These are phyloP conservation scores for Grantiella picta DNA, from an alignment of 2,113 vertebrate genomes.

Conservation along the genomic window DNA sequence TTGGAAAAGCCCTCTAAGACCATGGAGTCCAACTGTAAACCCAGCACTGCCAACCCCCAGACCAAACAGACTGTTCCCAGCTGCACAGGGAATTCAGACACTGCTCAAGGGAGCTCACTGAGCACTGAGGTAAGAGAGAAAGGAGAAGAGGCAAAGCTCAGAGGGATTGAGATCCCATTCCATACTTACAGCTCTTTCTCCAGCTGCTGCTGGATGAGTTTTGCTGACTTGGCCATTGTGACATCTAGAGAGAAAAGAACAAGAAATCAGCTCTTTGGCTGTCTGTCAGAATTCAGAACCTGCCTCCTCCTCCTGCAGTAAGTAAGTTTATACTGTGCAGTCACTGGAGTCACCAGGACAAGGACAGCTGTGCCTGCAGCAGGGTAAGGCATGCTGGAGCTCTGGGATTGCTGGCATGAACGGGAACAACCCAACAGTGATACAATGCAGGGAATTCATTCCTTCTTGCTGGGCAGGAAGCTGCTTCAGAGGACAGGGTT, in stretches of 20 bases:
- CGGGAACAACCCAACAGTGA: background rate
- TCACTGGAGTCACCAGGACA: background rate
- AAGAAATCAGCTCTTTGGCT: background rate
- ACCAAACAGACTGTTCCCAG: background rate
- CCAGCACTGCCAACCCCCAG: background rate
- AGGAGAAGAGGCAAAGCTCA: background rate
- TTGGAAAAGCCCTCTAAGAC: background rate
- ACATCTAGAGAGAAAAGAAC: constrained; percentile 76
- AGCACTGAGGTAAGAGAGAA: background rate
- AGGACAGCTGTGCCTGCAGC: background rate
- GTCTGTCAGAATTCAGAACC: background rate
- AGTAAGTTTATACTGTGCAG: background rate
- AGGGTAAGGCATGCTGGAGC: background rate
- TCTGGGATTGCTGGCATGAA: background rate
- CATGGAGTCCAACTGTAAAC: fast-evolving
- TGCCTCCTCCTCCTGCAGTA: background rate
- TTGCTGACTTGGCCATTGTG: constrained; percentile 93
- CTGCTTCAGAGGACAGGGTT: background rate
- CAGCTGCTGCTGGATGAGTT: constrained; percentile 94
- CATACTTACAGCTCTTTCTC: constrained; percentile 94
- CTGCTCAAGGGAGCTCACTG: background rate
- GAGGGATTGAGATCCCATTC: background rate
- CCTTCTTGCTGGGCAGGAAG: background rate
- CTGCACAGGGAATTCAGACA: background rate
- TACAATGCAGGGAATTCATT: background rate